Conservation (phyloP, 2,888 invertebrate species). For the Kuschelorhynchus macadamiae region DNA sequence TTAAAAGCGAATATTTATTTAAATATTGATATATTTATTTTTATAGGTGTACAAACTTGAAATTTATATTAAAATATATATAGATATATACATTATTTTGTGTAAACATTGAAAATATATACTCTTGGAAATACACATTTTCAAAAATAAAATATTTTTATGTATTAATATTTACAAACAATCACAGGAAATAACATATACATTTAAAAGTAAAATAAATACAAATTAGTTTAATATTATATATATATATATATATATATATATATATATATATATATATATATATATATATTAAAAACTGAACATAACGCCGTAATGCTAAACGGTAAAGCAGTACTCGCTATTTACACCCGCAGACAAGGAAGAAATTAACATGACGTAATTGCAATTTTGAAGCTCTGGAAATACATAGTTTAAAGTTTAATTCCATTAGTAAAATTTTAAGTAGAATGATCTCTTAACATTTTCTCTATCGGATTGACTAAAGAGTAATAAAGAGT, state of each 20-base stretch:
- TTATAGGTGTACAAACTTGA: slow-evolving; percentile 19
- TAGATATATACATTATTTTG: background rate
- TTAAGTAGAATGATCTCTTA: no score
- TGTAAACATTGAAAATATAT: slow-evolving; percentile 8
- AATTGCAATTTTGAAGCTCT: no score
- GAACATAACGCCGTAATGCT: no score
- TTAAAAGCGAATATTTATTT: slow-evolving; percentile 22
- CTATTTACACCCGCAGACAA: no score
- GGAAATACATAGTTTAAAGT: no score
- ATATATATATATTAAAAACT: no score
- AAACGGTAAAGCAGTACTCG: no score
- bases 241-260: background rate
- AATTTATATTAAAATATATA: slow-evolving; percentile 7
- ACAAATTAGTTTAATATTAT: slow-evolving; percentile 9
- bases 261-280: no score
- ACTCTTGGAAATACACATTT: background rate
- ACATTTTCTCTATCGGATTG: no score
- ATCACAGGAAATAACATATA: slow-evolving; percentile 16
- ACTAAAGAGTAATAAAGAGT: no score
- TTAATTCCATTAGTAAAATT: no score
- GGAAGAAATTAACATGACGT: no score
- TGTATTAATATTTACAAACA: slow-evolving; percentile 13
- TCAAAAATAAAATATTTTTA: slow-evolving; percentile 10
- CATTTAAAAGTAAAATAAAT: slow-evolving; percentile 20
- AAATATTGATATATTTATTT: slow-evolving; percentile 18